phyloP scores from a whole-genome alignment of 2,888 invertebrate species.

The Fabriciana adippe region DNA sequence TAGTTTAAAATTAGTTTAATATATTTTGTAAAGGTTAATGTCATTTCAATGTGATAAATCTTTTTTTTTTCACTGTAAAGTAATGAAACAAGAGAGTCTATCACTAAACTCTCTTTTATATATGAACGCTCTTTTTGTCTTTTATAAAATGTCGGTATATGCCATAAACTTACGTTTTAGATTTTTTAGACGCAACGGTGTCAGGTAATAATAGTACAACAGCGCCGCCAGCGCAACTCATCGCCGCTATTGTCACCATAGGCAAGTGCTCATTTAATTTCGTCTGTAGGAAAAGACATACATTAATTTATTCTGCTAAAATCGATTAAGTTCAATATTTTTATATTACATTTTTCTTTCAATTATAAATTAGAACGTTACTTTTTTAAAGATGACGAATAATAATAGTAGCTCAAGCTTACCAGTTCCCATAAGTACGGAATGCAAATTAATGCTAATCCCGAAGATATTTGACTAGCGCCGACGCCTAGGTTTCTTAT shows the following conservation, averaged over 20 bases:
- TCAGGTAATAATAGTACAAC: conserved; percentile 89
- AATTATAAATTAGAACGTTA: too few species aligned
- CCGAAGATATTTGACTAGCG: conserved; percentile 89
- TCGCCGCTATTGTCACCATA: conserved; percentile 86
- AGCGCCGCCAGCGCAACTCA: conserved; percentile 87
- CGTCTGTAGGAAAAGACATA: conserved; percentile 72
- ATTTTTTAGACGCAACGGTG: conserved; percentile 73
- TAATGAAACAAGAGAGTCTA: too few species aligned
- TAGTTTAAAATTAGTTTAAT: background rate
- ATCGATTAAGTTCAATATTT: too few species aligned
- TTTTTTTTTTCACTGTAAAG: too few species aligned
- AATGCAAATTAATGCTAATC: conserved; percentile 88
- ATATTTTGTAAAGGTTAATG: too few species aligned
- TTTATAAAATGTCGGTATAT: background rate
- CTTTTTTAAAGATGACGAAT: too few species aligned
- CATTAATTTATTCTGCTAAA: background rate
- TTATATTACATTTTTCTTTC: too few species aligned
- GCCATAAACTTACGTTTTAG: conserved; percentile 55
- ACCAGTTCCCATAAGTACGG: conserved; percentile 91
- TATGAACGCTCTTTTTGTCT: too few species aligned
- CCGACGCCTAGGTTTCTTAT: conserved; percentile 88
- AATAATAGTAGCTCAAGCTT: conserved; percentile 50
- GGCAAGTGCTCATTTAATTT: conserved; percentile 85
- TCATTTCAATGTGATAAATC: too few species aligned
- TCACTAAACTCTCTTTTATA: too few species aligned